phyloP scores from a whole-genome alignment of 2,797 vertebrate genomes.

The Etheostoma perlongum region DNA sequence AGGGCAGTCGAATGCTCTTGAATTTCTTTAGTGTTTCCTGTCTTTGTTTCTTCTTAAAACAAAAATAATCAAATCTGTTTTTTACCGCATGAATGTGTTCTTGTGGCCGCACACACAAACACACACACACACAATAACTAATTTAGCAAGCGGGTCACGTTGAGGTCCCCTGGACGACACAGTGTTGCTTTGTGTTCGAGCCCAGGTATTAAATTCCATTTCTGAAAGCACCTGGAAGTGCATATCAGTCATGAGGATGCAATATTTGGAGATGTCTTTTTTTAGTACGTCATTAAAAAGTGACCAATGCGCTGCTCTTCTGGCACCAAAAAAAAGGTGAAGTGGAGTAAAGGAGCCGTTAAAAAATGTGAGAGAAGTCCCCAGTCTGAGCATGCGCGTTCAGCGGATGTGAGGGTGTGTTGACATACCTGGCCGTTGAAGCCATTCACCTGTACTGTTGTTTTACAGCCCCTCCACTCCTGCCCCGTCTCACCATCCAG shows the following conservation, averaged over 20 bases:
- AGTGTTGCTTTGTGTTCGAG: slow-evolving; percentile 41
- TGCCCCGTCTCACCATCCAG: slow-evolving; percentile 46
- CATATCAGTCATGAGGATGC: not conserved
- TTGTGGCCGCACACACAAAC: not conserved
- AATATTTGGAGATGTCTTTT: not conserved
- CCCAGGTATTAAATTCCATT: slow-evolving; percentile 52
- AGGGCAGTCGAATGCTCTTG: no score
- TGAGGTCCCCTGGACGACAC: slow-evolving; percentile 45
- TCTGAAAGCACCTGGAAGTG: slow-evolving; percentile 35
- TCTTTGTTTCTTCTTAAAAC: not conserved
- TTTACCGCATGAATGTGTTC: not conserved
- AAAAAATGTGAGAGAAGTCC: not conserved
- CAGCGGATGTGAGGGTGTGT: slow-evolving; percentile 33
- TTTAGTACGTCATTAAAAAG: not conserved
- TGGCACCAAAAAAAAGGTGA: not conserved
- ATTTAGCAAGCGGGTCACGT: slow-evolving; percentile 42
- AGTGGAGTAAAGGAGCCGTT: not conserved
- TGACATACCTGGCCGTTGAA: slow-evolving; percentile 39
- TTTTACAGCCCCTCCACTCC: slow-evolving; percentile 61
- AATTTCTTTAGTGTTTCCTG: not conserved
- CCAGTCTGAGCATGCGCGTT: slow-evolving; percentile 13
- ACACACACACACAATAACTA: slow-evolving; percentile 35
- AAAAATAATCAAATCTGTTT: not conserved
- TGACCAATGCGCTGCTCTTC: not conserved
- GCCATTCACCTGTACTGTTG: slow-evolving; percentile 45